phyloP scores from a whole-genome alignment of 2,113 vertebrate species.

The Caranx melampygus region DNA sequence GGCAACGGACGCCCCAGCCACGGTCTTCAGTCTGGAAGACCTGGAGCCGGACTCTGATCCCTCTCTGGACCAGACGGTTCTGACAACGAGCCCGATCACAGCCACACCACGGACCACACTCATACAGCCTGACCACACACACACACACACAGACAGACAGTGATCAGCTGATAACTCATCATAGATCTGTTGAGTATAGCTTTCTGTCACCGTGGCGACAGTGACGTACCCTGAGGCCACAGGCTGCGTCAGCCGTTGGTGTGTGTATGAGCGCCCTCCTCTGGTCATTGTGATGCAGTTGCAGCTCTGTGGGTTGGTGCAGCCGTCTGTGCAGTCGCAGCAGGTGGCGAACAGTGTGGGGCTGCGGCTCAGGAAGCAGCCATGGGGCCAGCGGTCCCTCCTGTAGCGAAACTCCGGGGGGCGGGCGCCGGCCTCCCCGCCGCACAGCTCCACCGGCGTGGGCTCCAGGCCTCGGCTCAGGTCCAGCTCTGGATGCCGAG shows the following conservation, averaged over 20 bases:
- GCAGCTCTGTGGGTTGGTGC: conserved; percentile 84
- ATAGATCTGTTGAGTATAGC: too few species aligned
- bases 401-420: conserved; percentile 91
- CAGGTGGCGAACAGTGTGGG: conserved; percentile 83
- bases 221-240: conserved; percentile 83
- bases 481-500: conserved; percentile 81
- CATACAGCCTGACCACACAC: conserved; percentile 86
- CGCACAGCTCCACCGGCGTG: conserved; percentile 87
- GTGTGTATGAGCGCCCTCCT: conserved; percentile 81
- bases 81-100: conserved; percentile 89
- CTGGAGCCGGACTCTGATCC: conserved; percentile 91
- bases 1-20: conserved; percentile 94
- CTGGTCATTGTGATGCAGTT: conserved; percentile 86
- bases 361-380: conserved; percentile 87
- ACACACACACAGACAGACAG: too few species aligned
- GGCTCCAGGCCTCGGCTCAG: conserved; percentile 89
- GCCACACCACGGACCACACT: conserved; percentile 92
- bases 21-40: conserved; percentile 88
- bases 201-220: too few species aligned
- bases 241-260: conserved; percentile 86
- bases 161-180: too few species aligned
- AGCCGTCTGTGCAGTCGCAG: conserved; percentile 92
- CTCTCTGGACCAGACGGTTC: conserved; percentile 93
- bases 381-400: conserved; percentile 89
- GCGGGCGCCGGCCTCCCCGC: conserved; percentile 74